Evolutionary conservation across 2,113 vertebrate genomes (phyloP), one percentile per base, ranked within the genome.

Genomic region (Globicephala melas): DNA sequence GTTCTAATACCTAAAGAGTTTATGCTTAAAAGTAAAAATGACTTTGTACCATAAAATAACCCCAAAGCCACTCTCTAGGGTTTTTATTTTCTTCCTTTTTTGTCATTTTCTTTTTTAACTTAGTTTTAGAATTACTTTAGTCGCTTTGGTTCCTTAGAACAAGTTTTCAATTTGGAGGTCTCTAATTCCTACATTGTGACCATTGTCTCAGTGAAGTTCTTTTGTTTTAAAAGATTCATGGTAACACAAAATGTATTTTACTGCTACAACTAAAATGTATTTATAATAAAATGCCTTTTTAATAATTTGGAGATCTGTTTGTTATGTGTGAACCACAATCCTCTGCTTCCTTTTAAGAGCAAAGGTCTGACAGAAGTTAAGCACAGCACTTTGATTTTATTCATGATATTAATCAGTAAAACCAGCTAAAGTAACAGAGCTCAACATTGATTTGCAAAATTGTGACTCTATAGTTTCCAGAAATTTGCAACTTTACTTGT

Each of bases 221-320:
- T 98, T 98, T 97, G 95, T 98, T 98, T 98, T 97, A 96, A 98
- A 97, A 98, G 94, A 98, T 97, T 97, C 97, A 98, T 98, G 97
- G 97, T 98, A 98, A 98, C 98, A 98, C 97, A 98, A 98, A 98
- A 98, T 97, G 96, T 98, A 98, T 98, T 98, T 98, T 98, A 97
- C 97, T 97, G 97, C 98, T 98, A 98, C 97, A 97, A 98, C 98
- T 98, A 98, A 98, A 98, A 98, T 98, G 97, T 98, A 98, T 98
- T 98, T 98, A 98, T 98, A 98, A 98, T 98, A 98, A 98, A 98
- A 98, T 97, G 90, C 93, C 98, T 98, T 98, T 98, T 97, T 98
- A 98, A 98, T 98, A 98, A 98, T 89, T 84, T 70, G 95, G 94
- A 97, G 94, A 94, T 94, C 36, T 84, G 55, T 96, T 96, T 93